Base-by-base conservation (phyloP, 1,140 invertebrate species). In the Maniola jurtina region DNA sequence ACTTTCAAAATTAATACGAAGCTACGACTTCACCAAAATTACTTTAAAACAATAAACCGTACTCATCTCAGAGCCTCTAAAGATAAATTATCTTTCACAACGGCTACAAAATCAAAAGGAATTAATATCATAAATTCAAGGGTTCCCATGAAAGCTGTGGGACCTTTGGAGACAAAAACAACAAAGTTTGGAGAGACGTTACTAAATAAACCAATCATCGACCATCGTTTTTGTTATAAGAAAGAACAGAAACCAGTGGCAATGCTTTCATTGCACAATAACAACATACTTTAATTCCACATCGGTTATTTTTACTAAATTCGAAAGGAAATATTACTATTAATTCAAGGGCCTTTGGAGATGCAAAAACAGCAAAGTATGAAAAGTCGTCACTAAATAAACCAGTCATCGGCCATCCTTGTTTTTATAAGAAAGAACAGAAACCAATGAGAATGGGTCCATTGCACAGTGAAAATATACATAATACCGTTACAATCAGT, bases 21-120 rank as follows among this genome's bases (percentile, higher is more conserved):
- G 36, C 54, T 16, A 57, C 8, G 40, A 57, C 35, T 40, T 38
- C 10, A 13, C 13, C n/a, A 34, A 57, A 57, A 14, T 15, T 10
- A 57, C 42, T 40, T 57, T 57, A 38, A 38, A 57, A 6, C 55
- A 57, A 57, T 57, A 57, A 57, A 57, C 55, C 55, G 25, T 50
- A 10, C 11, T 57, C 38, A 57, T 40, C 55, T 57, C 38, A 38
- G 55, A 13, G 36, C 55, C 35, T 35, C 15, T 11, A 38, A 48
- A 58, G 68, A 67, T 64, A 71, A 67, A 71, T 71, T 71, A 68
- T 64, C 61, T 63, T 71, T 67, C 61, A 45, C 61, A 71, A 66
- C 40, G 25, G 61, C 8, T 61, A 67, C 70, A 68, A 71, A 68
- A 67, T 71, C 70, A 64, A 62, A 67, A 61, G 61, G 70, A 57